These are phyloP conservation scores for Sarcophaga peregrina DNA, from an alignment of 1,140 invertebrate species.

Conservation along the genomic window DNA sequence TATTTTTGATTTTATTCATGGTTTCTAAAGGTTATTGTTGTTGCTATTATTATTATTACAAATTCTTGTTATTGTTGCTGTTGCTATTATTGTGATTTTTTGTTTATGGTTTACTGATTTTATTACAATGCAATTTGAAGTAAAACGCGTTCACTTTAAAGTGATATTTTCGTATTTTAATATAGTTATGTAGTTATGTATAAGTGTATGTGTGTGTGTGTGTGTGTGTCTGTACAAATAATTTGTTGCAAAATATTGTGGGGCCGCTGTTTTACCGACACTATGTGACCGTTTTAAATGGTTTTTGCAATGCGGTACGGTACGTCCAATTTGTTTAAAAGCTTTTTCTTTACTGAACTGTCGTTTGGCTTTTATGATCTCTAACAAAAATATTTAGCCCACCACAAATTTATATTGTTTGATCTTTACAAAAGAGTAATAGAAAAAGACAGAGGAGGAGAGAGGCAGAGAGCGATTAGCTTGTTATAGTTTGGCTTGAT, in stretches of 20 bases:
- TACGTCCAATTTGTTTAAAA: slow-evolving; percentile 35
- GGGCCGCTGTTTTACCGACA: slow-evolving; percentile 1
- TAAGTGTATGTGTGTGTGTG: not conserved
- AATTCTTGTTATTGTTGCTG: slow-evolving; percentile 14
- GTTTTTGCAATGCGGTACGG: not conserved
- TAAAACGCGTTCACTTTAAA: not conserved
- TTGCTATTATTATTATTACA: slow-evolving; percentile 20
- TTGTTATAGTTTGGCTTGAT: too few relatives aligned
- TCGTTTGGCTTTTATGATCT: not conserved
- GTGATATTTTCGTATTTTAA: not conserved
- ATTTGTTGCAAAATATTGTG: not conserved
- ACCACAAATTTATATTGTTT: not conserved
- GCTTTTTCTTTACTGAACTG: slow-evolving; percentile 31
- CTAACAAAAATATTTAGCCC: not conserved
- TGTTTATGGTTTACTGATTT: slow-evolving; percentile 10
- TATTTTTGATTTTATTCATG: slow-evolving; percentile 42
- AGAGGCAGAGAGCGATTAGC: too few relatives aligned
- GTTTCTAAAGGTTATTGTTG: slow-evolving; percentile 35
- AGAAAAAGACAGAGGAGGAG: too few relatives aligned
- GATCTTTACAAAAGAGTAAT: not conserved
- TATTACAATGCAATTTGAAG: not conserved
- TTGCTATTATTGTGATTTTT: not conserved
- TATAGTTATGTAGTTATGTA: not conserved
- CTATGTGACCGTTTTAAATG: not conserved
- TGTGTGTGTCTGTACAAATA: not conserved